Evolutionary conservation across 2,888 invertebrate species (phyloP).

Genomic region (Drosophila merina): DNA sequence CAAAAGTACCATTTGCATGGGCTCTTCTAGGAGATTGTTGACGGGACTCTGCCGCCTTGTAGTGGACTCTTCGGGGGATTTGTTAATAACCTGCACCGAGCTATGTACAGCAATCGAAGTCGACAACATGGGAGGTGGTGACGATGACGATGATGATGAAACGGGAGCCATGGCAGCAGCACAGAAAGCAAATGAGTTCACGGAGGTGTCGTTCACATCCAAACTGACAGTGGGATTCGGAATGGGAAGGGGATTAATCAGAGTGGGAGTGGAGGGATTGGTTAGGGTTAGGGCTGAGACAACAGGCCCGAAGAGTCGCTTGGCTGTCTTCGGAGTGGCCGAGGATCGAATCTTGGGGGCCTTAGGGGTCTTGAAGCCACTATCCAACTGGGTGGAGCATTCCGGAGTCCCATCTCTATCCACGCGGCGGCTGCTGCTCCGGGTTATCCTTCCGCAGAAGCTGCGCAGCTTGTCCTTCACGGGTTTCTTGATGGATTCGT

Average conservation of each 20-base stretch:
- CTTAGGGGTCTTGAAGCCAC: slow-evolving; percentile 83
- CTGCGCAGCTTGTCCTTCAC: slow-evolving; percentile 82
- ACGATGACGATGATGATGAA: slow-evolving; percentile 30
- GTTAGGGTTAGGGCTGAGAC: slow-evolving; percentile 28
- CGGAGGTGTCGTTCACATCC: slow-evolving; percentile 35
- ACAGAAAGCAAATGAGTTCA: slow-evolving; percentile 57
- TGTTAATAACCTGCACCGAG: slow-evolving; percentile 35
- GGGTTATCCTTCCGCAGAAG: slow-evolving; percentile 81
- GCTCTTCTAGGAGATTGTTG: slow-evolving; percentile 45
- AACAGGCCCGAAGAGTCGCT: slow-evolving; percentile 65
- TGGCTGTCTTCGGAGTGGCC: slow-evolving; percentile 58
- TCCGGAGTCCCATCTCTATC: slow-evolving; percentile 48
- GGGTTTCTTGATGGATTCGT: slow-evolving; percentile 82
- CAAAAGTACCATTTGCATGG: slow-evolving; percentile 62
- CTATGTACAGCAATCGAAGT: slow-evolving; percentile 39
- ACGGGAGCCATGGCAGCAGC: slow-evolving; percentile 47
- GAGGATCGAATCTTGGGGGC: slow-evolving; percentile 73
- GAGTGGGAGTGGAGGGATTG: slow-evolving; percentile 29
- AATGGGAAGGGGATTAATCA: slow-evolving; percentile 11
- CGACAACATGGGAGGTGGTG: slow-evolving; percentile 37
- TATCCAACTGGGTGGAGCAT: slow-evolving; percentile 50
- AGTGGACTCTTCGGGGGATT: slow-evolving; percentile 37
- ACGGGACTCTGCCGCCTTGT: slow-evolving; percentile 12
- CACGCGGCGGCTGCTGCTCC: slow-evolving; percentile 65
- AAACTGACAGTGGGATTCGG: slow-evolving; percentile 14